Base-by-base conservation (phyloP, 2,113 vertebrate species). In the Protobothrops mucrosquamatus region DNA sequence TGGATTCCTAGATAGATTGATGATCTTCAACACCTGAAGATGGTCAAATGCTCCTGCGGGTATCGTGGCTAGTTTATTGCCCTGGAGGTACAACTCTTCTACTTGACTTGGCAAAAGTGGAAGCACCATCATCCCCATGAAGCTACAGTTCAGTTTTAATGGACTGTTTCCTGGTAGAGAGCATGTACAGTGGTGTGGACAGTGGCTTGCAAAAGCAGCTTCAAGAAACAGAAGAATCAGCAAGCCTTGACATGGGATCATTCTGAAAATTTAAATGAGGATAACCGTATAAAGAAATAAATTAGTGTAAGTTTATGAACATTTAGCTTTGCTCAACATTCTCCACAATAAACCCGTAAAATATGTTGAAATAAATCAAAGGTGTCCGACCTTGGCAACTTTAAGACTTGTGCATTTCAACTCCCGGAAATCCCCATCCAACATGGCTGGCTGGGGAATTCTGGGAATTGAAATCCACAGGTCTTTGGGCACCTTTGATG, bases 1-100 rank as follows among this genome's bases (percentile, higher is more conserved):
- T 4, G 97, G 97, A 93, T 98, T 98, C n/a, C 93, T 95, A 3
- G 97, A 96, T 14, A 98, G 95, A 3, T 97, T 96, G 46, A 97
- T 93, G 89, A 94, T 95, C 74, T 93, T 95, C 29, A 98, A 94
- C 56, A 89, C 51, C 3, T 59, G 56, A 64, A 98, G 96, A 34
- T 46, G 54, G 93, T 98, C 98, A 14, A 98, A 97, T 6, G 94
- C 90, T 52, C 98, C 98, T 1, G 97, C 95, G 12, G 97, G 89
- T 64, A 98, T 94, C 0, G 95, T 94, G 61, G 96, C 96, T 59
- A 98, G 95, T 23, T 9, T 92, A 93, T 98, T 98, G 91, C 97
- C 69, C 92, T 97, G 97, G 48, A 98, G 91, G 52, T 97, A 92
- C 11, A 98, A 96, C 89, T 91, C 93, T 91, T 94, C 90, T 39